phyloP scores from a whole-genome alignment of 2,888 invertebrate species.

The Rhaphigaster nebulosa region DNA sequence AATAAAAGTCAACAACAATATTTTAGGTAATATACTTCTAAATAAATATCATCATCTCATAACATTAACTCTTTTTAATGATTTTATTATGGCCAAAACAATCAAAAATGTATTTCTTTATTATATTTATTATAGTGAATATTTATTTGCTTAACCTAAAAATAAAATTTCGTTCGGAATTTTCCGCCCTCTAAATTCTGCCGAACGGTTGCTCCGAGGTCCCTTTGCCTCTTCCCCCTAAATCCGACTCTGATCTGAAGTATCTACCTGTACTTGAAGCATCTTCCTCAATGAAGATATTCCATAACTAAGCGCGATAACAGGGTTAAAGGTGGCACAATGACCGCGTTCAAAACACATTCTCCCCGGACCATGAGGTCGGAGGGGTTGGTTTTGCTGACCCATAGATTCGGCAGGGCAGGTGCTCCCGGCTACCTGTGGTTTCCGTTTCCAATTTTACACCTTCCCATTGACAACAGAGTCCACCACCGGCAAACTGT shows the following conservation, averaged over 20 bases:
- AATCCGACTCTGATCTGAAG: not conserved
- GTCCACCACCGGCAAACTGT: slow-evolving; percentile 44
- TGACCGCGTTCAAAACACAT: not conserved
- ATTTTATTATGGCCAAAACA: too few species aligned
- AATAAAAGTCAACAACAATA: too few species aligned
- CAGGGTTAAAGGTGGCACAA: slow-evolving; percentile 23
- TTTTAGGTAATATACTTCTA: too few species aligned
- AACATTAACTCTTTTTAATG: too few species aligned
- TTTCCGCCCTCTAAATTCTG: too few species aligned
- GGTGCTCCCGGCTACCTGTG: slow-evolving; percentile 50
- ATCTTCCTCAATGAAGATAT: not conserved
- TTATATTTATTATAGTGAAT: too few species aligned
- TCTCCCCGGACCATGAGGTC: not conserved
- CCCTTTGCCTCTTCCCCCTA: too few species aligned
- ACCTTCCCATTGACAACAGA: slow-evolving; percentile 51
- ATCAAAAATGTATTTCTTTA: too few species aligned
- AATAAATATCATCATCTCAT: too few species aligned
- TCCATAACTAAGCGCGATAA: slow-evolving; percentile 21
- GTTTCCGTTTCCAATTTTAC: slow-evolving; percentile 59
- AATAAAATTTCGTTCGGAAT: too few species aligned
- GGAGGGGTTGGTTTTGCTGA: slow-evolving; percentile 26
- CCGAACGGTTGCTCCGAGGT: too few species aligned
- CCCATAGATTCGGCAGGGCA: not conserved
- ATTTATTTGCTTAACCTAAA: too few species aligned
- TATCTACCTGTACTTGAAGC: not conserved